Conservation (phyloP, 2,888 invertebrate species). For the Aquatica leii region DNA sequence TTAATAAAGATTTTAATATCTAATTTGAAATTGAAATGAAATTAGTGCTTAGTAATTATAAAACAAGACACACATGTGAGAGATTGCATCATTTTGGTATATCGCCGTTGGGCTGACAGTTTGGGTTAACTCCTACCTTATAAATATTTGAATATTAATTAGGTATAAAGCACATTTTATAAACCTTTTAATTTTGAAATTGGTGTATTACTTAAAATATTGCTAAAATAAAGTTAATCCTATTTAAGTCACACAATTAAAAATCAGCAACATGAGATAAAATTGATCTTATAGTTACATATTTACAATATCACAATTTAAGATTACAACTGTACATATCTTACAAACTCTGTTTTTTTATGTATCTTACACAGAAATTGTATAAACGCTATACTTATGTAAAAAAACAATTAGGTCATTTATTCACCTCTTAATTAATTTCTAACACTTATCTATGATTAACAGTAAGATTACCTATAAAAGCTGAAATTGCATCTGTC, state of each 20-base stretch:
- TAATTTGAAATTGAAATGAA: constrained; percentile 15
- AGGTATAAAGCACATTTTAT: constrained; percentile 27
- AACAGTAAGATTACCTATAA: constrained; percentile 46
- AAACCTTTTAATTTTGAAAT: constrained; percentile 15
- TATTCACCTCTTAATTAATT: constrained; percentile 47
- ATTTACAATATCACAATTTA: constrained; percentile 60
- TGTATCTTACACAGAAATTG: constrained; percentile 28
- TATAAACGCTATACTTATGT: constrained; percentile 28
- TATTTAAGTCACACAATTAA: constrained; percentile 30
- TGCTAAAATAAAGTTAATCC: constrained; percentile 25
- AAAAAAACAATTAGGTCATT: constrained; percentile 47
- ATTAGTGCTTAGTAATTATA: constrained; percentile 21
- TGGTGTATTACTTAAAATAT: constrained; percentile 28
- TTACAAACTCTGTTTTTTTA: constrained; percentile 50
- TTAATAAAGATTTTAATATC: too few relatives aligned
- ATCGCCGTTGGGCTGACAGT: constrained; percentile 39
- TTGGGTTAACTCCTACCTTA: constrained; percentile 38
- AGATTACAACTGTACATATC: constrained; percentile 54
- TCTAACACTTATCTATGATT: constrained; percentile 48
- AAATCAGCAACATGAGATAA: constrained; percentile 21
- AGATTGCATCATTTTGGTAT: constrained; percentile 48
- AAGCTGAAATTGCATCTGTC: constrained; percentile 49
- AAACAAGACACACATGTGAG: constrained; percentile 53
- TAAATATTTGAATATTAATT: constrained; percentile 20
- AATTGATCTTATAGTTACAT: constrained; percentile 48